Percentiles rank a stretch among this genome's conserved stretches.
These are phyloP conservation scores for Mesorhabditis spiculigera DNA, from an alignment of 2,888 invertebrate genomes.

Conservation along the genomic window DNA sequence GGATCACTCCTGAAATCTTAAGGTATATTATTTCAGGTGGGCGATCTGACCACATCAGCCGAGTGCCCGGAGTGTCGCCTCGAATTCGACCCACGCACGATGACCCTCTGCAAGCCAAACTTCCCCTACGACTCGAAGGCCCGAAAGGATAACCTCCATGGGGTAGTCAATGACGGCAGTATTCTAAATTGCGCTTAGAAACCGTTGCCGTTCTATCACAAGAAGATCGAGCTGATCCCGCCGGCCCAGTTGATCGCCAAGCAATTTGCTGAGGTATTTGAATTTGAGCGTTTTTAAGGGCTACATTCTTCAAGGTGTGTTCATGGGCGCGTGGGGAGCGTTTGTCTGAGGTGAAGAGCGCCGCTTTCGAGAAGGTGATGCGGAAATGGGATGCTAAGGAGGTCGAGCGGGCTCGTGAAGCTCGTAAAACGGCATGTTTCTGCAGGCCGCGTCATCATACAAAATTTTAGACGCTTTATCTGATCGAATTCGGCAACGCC, in stretches of 20 bases:
- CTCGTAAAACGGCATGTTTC: neutral
- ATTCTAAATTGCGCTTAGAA: conserved; percentile 12
- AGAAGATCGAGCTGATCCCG: conserved; percentile 15
- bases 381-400: neutral
- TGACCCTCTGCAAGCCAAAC: conserved; percentile 3
- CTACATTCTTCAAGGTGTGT: neutral
- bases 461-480: neutral
- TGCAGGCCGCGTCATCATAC: neutral
- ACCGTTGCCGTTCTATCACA: conserved; percentile 10
- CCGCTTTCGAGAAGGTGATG: neutral
- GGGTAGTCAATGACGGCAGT: conserved; percentile 9
- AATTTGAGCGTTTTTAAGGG: neutral
- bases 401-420: neutral
- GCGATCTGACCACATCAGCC: conserved; percentile 16
- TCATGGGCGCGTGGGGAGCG: neutral
- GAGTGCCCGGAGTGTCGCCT: conserved; percentile 27
- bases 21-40: conserved; percentile 11
- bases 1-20: neutral
- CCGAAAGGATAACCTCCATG: conserved; percentile 19
- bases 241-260: conserved; percentile 22
- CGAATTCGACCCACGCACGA: conserved; percentile 25
- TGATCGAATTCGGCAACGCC: neutral
- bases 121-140: conserved; percentile 13
- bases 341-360: neutral
- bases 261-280: conserved; percentile 21